Base-by-base conservation (phyloP, 2,797 vertebrate species). In the Limosa lapponica region DNA sequence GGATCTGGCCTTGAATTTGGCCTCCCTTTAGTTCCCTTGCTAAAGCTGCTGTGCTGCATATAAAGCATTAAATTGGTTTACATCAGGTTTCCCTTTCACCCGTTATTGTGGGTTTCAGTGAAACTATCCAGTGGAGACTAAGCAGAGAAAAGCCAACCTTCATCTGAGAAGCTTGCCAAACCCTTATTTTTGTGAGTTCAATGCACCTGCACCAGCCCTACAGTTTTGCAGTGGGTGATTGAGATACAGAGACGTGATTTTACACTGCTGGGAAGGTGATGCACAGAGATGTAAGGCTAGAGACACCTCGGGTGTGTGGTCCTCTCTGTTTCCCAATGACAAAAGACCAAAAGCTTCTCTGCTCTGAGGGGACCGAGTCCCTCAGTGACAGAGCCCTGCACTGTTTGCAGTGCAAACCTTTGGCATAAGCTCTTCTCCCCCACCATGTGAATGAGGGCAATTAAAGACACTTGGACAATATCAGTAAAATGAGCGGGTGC, bases 381-480 rank as follows among this genome's bases (percentile, higher is more conserved):
- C 49, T 65, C 58, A 61, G 39, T 41, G 32, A 43, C 6, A 67
- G n/a, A 15, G 32, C 16, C 9, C 59, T 51, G 4, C 25, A 77
- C 54, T 12, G 17, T 30, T 48, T 71, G 34, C 25, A 79, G 55
- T n/a, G 17, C 24, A 64, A 15, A 66, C 19, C 9, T 82, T 57
- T 46, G 30, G 17, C 17, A 41, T 73, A 49, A 66, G 24, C 12
- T 85, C 18, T 72, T 79, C 48, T 85, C 49, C 11, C 6, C 24
- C 13, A 78, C 27, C 36, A 16, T 0, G 1, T 49, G 27, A 27
- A 49, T 2, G 1, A 75, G 17, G 23, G 30, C 8, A 11, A 37
- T 32, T 85, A 39, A 66, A 58, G 64, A 59, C 23, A 19, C 25
- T 79, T 51, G 25, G 48, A 46, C 37, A 51, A 10, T 19, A 28